phyloP scores from a whole-genome alignment of 1,140 invertebrate species.

The Diorhabda elongata region DNA sequence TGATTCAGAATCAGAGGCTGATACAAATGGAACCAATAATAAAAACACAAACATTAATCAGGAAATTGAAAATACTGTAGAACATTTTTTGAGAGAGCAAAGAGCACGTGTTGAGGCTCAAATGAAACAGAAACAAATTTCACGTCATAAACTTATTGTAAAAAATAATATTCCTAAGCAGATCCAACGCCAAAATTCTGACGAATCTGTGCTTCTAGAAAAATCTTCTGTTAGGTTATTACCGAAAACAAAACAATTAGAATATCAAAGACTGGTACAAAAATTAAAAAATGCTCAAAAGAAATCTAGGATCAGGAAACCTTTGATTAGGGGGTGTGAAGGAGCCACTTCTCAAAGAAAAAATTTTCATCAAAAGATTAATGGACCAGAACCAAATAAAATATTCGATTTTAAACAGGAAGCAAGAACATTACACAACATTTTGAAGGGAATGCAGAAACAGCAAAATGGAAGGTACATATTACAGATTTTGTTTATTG shows the following conservation, averaged over 20 bases:
- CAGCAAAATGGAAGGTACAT: constrained; percentile 39
- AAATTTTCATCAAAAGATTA: not conserved
- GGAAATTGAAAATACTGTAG: constrained; percentile 31
- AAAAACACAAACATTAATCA: constrained; percentile 14
- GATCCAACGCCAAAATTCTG: not conserved
- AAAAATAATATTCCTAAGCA: not conserved
- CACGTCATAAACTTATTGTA: not conserved
- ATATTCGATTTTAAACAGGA: constrained; percentile 6
- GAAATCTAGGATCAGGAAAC: constrained; percentile 20
- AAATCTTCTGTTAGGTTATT: constrained; percentile 43
- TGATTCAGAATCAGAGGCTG: constrained; percentile 40
- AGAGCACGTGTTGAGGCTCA: constrained; percentile 41
- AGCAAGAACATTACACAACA: constrained; percentile 25
- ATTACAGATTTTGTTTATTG: not conserved
- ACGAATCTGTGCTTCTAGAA: constrained; percentile 23
- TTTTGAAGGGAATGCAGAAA: constrained; percentile 36
- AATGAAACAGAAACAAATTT: constrained; percentile 13
- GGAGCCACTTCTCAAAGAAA: not conserved
- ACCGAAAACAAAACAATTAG: constrained; percentile 41
- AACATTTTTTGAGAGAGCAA: constrained; percentile 42
- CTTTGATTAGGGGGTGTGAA: constrained; percentile 9
- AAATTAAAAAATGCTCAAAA: constrained; percentile 32
- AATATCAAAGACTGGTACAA: constrained; percentile 41
- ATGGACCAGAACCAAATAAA: not conserved
- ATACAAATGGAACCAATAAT: constrained; percentile 13